Evolutionary conservation across 1,140 invertebrate species (phyloP), one percentile per base, ranked within the genome.

Genomic region (Drosophila funebris): DNA sequence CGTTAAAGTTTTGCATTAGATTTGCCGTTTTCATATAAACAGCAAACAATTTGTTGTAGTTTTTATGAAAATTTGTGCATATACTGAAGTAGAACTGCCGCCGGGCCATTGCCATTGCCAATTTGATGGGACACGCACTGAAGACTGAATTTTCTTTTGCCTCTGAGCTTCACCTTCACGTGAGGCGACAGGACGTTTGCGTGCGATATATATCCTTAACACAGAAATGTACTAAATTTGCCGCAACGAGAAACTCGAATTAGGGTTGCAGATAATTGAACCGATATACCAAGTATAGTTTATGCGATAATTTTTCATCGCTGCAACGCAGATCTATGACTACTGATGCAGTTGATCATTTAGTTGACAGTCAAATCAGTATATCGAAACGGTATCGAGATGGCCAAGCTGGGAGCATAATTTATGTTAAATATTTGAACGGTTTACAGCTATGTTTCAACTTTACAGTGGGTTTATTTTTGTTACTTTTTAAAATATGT

Each of bases 21-120:
- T 78, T 91, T 87, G 90, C 90, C 72, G 90, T 91, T 91, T 91
- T 91, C 90, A 91, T 91, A 76, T 91, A 91, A 78, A 90, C 90
- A 90, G 90, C 90, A 91, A 90, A 91, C 58, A 91, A 60, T 74
- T 91, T 91, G 39, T 87, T 91, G 50, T 91, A 84, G 63, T 90
- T 91, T 82, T 91, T 91, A 56, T 91, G 90, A 76, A 91, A 90
- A 91, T 85, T 91, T 76, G 75, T 89, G 71, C 90, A 78, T 76
- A 76, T 87, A 60, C 73, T 90, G 57, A 78, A 74, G 73, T 87
- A 83, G 72, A 76, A 87, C 73, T 85, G 84, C 79, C 72, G 76
- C 73, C 76, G 80, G 78, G 73, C 85, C 82, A 87, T 87, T 90
- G 89, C 89, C 90, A 91, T 89, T 90, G 77, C 84, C 78, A 58